Percentiles rank a stretch among this genome's conserved stretches.
Evolutionary conservation across 2,888 invertebrate species (phyloP).

Genomic region (Noctua comes): DNA sequence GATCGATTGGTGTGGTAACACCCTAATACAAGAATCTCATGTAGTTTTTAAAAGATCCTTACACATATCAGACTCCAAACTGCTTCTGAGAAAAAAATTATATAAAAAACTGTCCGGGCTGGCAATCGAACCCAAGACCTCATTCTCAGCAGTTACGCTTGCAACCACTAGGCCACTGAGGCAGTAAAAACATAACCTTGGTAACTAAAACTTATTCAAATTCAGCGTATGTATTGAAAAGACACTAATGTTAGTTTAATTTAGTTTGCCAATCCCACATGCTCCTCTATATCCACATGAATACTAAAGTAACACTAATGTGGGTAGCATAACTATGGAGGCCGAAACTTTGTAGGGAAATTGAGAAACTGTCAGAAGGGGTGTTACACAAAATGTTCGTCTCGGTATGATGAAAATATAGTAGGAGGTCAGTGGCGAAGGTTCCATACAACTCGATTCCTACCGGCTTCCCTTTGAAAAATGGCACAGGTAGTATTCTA

Average conservation of each 20-base stretch:
- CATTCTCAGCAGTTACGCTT: background rate
- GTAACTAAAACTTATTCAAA: background rate
- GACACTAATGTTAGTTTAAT: constrained; percentile 34
- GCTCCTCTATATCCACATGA: constrained; percentile 3
- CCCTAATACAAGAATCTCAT: too few species aligned
- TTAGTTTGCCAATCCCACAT: constrained; percentile 24
- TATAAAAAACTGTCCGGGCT: too few species aligned
- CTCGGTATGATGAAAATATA: background rate
- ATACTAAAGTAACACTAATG: constrained; percentile 37
- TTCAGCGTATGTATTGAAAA: background rate
- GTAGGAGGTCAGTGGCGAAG: too few species aligned
- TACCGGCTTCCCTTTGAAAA: too few species aligned
- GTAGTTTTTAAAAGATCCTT: background rate
- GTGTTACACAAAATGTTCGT: background rate
- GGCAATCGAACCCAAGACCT: background rate
- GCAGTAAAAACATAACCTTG: background rate
- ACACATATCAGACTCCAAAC: background rate
- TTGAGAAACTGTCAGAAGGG: constrained; percentile 39
- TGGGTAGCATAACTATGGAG: constrained; percentile 12
- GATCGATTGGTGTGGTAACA: too few species aligned
- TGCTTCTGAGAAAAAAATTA: background rate
- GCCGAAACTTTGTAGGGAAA: constrained; percentile 39
- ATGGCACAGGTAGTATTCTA: too few species aligned
- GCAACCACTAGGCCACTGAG: background rate
- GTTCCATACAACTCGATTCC: too few species aligned